Conservation (phyloP, 2,113 vertebrate species). For the Hippocampus zosterae region DNA sequence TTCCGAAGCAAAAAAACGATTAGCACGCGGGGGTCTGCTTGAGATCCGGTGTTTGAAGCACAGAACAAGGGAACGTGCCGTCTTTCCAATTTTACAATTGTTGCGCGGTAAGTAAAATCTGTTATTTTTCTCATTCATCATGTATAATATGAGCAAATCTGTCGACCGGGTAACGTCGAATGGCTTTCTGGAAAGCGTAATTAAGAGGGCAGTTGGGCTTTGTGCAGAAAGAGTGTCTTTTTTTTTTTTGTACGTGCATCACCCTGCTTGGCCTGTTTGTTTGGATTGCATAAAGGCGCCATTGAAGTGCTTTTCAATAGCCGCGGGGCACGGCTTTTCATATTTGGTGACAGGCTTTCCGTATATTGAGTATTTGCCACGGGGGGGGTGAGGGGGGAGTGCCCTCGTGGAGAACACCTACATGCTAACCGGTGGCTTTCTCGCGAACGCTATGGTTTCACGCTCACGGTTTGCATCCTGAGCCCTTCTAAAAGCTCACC, state of each 20-base stretch:
- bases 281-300: neutral
- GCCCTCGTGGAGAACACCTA: neutral
- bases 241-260: neutral
- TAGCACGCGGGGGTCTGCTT: slow-evolving; percentile 7
- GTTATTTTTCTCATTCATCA: too few species aligned
- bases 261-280: neutral
- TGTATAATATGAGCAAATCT: neutral
- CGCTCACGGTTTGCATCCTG: neutral
- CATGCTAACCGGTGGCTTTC: neutral
- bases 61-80: neutral
- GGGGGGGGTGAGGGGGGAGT: too few species aligned
- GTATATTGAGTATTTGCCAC: neutral
- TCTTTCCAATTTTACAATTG: neutral
- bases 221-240: neutral
- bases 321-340: neutral
- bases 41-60: neutral
- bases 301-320: neutral
- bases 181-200: neutral
- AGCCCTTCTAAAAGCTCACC: too few species aligned
- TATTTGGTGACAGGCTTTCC: neutral
- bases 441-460: neutral
- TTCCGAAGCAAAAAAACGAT: slow-evolving; percentile 33
- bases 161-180: neutral
- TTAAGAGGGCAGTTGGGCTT: neutral
- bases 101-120: too few species aligned